Evolutionary conservation across 2,113 vertebrate genomes (phyloP).

Genomic region (Archocentrus centrarchus): DNA sequence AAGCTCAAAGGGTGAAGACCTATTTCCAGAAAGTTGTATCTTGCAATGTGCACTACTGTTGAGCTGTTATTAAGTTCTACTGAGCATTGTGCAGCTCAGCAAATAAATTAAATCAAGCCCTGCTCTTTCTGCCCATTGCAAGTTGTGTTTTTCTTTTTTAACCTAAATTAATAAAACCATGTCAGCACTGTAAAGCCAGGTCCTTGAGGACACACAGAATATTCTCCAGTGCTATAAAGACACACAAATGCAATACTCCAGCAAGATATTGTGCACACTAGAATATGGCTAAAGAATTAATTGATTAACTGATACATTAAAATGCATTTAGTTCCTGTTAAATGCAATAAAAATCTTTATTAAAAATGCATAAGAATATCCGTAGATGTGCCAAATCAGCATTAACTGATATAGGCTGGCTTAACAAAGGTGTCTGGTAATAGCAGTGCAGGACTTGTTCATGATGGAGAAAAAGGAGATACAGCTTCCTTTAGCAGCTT

Average conservation of each 20-base stretch:
- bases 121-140: background rate
- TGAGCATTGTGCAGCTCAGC: slow-evolving; percentile 23
- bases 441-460: background rate
- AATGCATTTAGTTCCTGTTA: background rate
- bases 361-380: slow-evolving; percentile 2
- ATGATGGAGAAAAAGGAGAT: background rate
- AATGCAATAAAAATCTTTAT: slow-evolving; percentile 10
- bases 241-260: background rate
- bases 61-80: slow-evolving; percentile 44
- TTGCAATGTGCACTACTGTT: slow-evolving; percentile 29
- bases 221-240: background rate
- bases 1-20: slow-evolving; percentile 45
- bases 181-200: slow-evolving; percentile 33
- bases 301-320: background rate
- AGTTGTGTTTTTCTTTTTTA: background rate
- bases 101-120: background rate
- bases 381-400: background rate
- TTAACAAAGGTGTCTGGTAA: slow-evolving; percentile 1
- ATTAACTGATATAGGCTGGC: background rate
- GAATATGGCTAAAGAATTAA: background rate
- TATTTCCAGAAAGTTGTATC: slow-evolving; percentile 27
- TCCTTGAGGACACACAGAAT: background rate
- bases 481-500: slow-evolving; percentile 32
- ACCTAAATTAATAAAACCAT: slow-evolving; percentile 20
- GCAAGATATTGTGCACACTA: background rate